Conservation (phyloP, 2,113 vertebrate genomes). For the Chloroceryle aenea region DNA sequence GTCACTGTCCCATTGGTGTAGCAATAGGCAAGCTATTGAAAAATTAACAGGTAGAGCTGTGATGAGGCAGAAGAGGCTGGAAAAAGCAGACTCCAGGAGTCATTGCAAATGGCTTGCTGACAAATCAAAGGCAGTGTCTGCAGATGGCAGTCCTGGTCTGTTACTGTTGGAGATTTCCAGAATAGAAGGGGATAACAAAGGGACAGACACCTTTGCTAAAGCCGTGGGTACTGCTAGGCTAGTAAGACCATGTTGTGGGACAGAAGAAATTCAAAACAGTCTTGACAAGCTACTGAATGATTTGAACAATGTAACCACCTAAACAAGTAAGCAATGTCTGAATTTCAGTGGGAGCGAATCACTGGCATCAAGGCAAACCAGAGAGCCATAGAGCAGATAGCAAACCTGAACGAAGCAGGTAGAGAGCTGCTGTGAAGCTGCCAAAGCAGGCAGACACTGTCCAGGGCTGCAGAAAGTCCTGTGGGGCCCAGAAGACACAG, state of each 20-base stretch:
- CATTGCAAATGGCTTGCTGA: not conserved
- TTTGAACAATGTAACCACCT: not conserved
- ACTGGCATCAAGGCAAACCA: not conserved
- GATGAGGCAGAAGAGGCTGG: not conserved
- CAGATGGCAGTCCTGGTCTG: not conserved
- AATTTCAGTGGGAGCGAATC: not conserved
- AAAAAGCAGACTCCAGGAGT: not conserved
- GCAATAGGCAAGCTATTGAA: not conserved
- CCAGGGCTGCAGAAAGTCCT: not conserved
- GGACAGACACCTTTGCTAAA: not conserved
- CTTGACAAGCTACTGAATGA: not conserved
- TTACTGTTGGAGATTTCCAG: not conserved
- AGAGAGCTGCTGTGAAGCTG: not conserved
- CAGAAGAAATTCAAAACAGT: not conserved
- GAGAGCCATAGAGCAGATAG: not conserved
- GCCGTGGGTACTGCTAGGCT: not conserved
- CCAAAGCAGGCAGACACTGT: not conserved
- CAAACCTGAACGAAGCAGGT: not conserved
- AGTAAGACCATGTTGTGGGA: not conserved
- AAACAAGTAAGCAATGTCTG: not conserved
- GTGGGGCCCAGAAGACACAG: not conserved
- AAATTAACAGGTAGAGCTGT: not conserved
- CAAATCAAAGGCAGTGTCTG: not conserved
- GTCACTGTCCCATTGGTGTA: not conserved
- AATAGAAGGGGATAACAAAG: not conserved